Percentiles rank a stretch among this genome's conserved stretches.
These are phyloP conservation scores for Xylocampa areola DNA, from an alignment of 2,888 invertebrate species.

Conservation along the genomic window DNA sequence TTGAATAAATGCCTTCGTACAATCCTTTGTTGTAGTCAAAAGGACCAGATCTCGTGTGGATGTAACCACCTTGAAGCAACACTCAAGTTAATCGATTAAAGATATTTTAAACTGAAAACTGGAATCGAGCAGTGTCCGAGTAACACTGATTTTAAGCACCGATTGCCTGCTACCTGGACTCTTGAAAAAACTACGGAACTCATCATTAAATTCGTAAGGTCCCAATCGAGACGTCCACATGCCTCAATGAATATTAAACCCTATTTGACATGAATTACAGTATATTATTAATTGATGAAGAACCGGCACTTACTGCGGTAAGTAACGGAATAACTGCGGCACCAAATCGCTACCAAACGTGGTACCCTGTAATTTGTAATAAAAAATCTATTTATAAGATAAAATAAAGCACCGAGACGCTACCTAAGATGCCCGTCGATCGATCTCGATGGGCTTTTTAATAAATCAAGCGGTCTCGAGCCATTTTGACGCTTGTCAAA, in stretches of 20 bases:
- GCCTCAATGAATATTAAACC: constrained; percentile 75
- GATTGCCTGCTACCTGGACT: constrained; percentile 76
- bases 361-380: constrained; percentile 89
- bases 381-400: constrained; percentile 90
- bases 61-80: constrained; percentile 52
- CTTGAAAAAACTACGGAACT: constrained; percentile 77
- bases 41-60: constrained; percentile 60
- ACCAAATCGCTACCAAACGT: constrained; percentile 88
- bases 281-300: constrained; percentile 70
- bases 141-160: constrained; percentile 58
- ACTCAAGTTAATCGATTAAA: constrained; percentile 64
- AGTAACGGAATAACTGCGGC: constrained; percentile 69
- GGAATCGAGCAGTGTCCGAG: constrained; percentile 53
- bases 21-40: constrained; percentile 68
- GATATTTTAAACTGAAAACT: constrained; percentile 56
- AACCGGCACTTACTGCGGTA: constrained; percentile 73
- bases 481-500: constrained; percentile 87
- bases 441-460: constrained; percentile 83
- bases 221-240: constrained; percentile 50
- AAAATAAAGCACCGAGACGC: constrained; percentile 87
- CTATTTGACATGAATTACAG: constrained; percentile 78
- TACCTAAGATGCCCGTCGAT: constrained; percentile 87
- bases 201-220: constrained; percentile 75
- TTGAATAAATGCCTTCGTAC: constrained; percentile 86
- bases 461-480: constrained; percentile 79